Conservation (phyloP, 1,140 invertebrate genomes). For the Heliconius congener region DNA sequence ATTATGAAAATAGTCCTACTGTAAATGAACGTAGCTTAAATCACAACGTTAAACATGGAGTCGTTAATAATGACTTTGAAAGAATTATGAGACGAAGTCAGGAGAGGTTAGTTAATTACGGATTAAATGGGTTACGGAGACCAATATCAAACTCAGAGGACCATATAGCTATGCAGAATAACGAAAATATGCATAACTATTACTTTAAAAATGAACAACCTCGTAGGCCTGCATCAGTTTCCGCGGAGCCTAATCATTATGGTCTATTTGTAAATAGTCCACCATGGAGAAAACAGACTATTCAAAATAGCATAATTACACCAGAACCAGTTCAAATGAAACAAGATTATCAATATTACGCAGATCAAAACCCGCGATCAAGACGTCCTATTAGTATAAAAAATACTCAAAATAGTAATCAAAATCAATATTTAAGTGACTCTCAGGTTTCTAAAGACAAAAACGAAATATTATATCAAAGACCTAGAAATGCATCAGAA, state of each 20-base stretch:
- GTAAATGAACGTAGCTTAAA: slow-evolving; percentile 55
- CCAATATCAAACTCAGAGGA: slow-evolving; percentile 82
- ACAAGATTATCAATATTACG: slow-evolving; percentile 84
- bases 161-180: slow-evolving; percentile 80
- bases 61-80: slow-evolving; percentile 76
- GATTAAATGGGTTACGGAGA: slow-evolving; percentile 65
- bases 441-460: slow-evolving; percentile 70
- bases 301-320: slow-evolving; percentile 55
- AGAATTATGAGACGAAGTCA: slow-evolving; percentile 77
- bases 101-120: slow-evolving; percentile 60
- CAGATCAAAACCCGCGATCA: slow-evolving; percentile 85
- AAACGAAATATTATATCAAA: slow-evolving; percentile 57
- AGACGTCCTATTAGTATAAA: slow-evolving; percentile 84
- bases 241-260: slow-evolving; percentile 80
- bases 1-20: slow-evolving; percentile 74
- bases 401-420: slow-evolving; percentile 66
- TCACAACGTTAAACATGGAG: slow-evolving; percentile 59
- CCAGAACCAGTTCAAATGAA: slow-evolving; percentile 63
- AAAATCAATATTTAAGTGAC: slow-evolving; percentile 79
- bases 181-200: slow-evolving; percentile 64
- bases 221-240: slow-evolving; percentile 82
- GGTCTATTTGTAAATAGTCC: slow-evolving; percentile 64
- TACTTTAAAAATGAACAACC: slow-evolving; percentile 68
- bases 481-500: slow-evolving; percentile 81
- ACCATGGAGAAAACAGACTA: slow-evolving; percentile 63